These are phyloP conservation scores for Synodontis membranacea DNA, from an alignment of 2,113 vertebrate species.

Conservation along the genomic window DNA sequence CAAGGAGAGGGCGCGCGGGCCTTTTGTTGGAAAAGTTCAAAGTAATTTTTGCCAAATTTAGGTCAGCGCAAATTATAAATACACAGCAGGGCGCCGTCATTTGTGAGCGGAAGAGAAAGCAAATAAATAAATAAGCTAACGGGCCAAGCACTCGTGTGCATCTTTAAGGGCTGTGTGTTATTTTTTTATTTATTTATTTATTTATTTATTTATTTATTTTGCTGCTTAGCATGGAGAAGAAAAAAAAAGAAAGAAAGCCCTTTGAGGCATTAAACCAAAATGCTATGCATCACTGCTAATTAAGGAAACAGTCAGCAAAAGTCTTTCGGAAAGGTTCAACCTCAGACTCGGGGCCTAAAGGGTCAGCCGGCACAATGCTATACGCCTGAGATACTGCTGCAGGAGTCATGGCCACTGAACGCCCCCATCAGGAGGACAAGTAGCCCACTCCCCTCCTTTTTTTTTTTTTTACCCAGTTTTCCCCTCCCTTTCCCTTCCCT, in stretches of 20 bases:
- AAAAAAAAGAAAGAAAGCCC: constrained; percentile 52
- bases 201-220: constrained; percentile 30
- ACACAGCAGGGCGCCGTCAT: constrained; percentile 58
- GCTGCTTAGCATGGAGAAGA: background rate
- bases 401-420: constrained; percentile 60
- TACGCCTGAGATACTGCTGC: constrained; percentile 62
- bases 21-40: constrained; percentile 68
- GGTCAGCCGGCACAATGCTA: constrained; percentile 62
- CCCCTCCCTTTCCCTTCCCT: constrained; percentile 13
- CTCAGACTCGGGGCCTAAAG: constrained; percentile 55
- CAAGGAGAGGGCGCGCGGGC: constrained; percentile 15
- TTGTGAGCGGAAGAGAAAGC: constrained; percentile 54
- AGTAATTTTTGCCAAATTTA: constrained; percentile 67
- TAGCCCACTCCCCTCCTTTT: constrained; percentile 19
- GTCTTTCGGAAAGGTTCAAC: constrained; percentile 55
- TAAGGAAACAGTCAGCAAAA: constrained; percentile 64
- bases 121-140: constrained; percentile 54
- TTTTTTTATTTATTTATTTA: background rate
- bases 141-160: constrained; percentile 39
- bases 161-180: constrained; percentile 55
- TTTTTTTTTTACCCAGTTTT: background rate
- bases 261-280: constrained; percentile 55
- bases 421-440: constrained; percentile 63
- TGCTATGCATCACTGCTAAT: constrained; percentile 64
- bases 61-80: constrained; percentile 63